phyloP scores from a whole-genome alignment of 2,888 invertebrate genomes.

The Neelides folsomi region DNA sequence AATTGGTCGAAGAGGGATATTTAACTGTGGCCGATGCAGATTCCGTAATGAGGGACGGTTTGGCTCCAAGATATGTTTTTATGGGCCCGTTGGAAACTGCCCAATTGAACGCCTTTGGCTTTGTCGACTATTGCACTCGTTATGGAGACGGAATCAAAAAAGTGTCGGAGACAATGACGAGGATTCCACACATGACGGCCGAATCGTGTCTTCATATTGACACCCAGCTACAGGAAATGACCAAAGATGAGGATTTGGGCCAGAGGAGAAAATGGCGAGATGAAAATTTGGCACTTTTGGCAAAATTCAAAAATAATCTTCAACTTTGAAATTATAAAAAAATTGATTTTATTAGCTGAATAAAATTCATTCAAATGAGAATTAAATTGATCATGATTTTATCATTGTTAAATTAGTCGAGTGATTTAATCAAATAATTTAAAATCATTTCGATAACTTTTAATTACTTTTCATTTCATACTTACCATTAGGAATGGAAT shows the following conservation, averaged over 20 bases:
- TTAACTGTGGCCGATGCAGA: constrained; percentile 78
- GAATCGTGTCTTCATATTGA: constrained; percentile 52
- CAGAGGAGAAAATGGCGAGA: constrained; percentile 71
- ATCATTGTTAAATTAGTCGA: too few species aligned
- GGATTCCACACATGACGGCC: constrained; percentile 59
- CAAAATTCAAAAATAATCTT: constrained; percentile 58
- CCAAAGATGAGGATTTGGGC: constrained; percentile 58
- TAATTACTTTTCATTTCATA: too few species aligned
- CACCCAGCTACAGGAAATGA: constrained; percentile 56
- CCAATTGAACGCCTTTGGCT: constrained; percentile 84
- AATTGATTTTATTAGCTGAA: too few species aligned
- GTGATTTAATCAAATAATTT: too few species aligned
- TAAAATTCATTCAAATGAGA: too few species aligned
- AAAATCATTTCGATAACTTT: too few species aligned
- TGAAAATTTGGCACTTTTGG: constrained; percentile 62
- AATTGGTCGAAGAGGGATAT: constrained; percentile 69
- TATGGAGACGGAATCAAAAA: constrained; percentile 49
- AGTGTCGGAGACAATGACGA: constrained; percentile 60
- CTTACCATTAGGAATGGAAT: too few species aligned
- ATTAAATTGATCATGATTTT: too few species aligned
- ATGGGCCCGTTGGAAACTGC: constrained; percentile 86
- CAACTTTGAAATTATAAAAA: constrained; percentile 16
- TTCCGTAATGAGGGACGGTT: constrained; percentile 81
- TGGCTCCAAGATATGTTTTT: constrained; percentile 91
- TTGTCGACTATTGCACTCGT: constrained; percentile 49